phyloP scores from a whole-genome alignment of 2,113 vertebrate species.

The Catharus minimus region DNA sequence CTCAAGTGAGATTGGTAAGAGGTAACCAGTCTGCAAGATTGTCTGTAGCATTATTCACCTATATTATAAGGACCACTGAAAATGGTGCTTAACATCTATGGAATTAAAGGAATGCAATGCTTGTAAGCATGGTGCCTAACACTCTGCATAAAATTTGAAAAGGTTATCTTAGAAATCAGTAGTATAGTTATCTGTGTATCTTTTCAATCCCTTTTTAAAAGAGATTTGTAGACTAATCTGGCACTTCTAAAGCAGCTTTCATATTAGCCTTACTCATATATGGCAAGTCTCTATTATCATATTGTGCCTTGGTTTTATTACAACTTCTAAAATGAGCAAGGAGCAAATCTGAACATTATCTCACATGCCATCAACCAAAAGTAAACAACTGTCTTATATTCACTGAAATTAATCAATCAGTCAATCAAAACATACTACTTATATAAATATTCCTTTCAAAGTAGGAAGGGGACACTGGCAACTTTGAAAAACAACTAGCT shows the following conservation, averaged over 20 bases:
- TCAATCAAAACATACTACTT: neutral
- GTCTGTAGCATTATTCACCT: neutral
- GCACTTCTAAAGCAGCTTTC: neutral
- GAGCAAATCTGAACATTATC: neutral
- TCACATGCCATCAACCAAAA: neutral
- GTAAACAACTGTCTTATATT: neutral
- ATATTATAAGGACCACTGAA: neutral
- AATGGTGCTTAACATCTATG: neutral
- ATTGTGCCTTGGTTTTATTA: neutral
- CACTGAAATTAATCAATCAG: neutral
- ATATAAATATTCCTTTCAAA: neutral
- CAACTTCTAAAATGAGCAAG: neutral
- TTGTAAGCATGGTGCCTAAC: neutral
- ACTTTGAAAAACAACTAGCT: neutral
- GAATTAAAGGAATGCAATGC: neutral
- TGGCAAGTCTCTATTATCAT: neutral
- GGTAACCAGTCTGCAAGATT: neutral
- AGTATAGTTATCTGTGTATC: neutral
- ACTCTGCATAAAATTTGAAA: neutral
- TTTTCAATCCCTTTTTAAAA: neutral
- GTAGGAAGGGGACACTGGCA: neutral
- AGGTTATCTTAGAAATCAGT: neutral
- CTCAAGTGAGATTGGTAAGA: neutral
- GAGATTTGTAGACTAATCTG: neutral
- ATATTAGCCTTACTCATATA: neutral